Base-by-base conservation (phyloP, 2,888 invertebrate genomes). In the Stenotaenia linearis region DNA sequence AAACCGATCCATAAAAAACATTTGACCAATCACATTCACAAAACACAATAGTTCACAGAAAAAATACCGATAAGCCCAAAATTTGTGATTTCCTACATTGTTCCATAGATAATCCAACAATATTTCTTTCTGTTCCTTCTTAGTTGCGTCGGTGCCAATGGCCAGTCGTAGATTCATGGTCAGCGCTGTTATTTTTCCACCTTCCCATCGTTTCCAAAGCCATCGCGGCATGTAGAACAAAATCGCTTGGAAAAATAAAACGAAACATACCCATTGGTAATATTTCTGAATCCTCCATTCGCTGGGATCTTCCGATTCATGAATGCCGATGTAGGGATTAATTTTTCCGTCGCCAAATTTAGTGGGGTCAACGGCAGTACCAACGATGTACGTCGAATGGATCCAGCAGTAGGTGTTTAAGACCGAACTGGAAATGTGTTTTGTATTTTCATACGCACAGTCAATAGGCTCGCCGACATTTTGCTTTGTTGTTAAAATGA, bases 221-320 rank as follows among this genome's bases (percentile, higher is more conserved):
- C 96, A 96, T 84, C 96, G 91, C 80, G 96, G 96, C 82, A 95
- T 93, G 89, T 96, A 96, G 89, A 96, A 96, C 85, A 96, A 89
- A 87, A 96, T 94, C 85, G 96, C 96, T 95, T 96, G 96, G 89
- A 96, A 93, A 89, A 96, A 96, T 87, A 96, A 91, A 90, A 95
- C 95, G 90, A 96, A 96, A 90, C 96, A 96, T 88, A 96, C 96
- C 96, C 96, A 96, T 90, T 96, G 96, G 88, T 96, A 96, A 89
- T 96, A 96, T 84, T 88, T 88, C 83, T 86, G 85, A 81, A 86
- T 86, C 78, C 85, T 84, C 81, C 84, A 84, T 40, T 80, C 81
- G 79, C 85, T 85, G 30, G 82, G 83, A 69, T 84, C 84, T 75
- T 84, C 83, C 15, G 69, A 28, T 9, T 25, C 23, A 3, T 86